Conservation (phyloP, 2,797 vertebrate genomes). For the Bradypodion pumilum region DNA sequence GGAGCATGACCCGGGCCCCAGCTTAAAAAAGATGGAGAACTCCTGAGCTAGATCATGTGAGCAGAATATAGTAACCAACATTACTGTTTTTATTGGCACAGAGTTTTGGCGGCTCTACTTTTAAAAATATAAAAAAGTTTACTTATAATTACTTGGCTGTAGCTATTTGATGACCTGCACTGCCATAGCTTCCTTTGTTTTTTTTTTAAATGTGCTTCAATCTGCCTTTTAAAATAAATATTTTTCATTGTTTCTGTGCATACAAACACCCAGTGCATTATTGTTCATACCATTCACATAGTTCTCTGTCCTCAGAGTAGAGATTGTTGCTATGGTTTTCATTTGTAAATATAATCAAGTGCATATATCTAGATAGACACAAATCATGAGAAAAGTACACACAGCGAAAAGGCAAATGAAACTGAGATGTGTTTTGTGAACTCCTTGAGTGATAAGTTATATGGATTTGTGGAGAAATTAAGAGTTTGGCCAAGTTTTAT, state of each 20-base stretch:
- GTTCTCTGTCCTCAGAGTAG: constrained; percentile 1
- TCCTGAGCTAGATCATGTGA: no score
- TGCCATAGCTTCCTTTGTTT: neutral
- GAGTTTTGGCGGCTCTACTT: no score
- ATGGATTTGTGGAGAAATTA: neutral
- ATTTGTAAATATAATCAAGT: neutral
- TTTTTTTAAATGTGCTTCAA: neutral
- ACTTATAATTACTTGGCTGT: neutral
- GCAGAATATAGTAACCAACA: neutral
- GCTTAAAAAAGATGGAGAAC: no score
- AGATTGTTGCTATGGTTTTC: constrained; percentile 8
- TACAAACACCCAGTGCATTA: neutral
- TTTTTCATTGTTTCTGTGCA: constrained; percentile 46
- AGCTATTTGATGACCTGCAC: neutral
- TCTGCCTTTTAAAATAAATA: neutral
- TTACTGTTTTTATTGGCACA: neutral
- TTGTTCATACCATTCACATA: neutral
- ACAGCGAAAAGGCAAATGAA: neutral
- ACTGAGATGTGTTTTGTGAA: neutral
- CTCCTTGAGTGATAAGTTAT: neutral
- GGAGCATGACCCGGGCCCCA: no score
- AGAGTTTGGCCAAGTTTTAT: neutral
- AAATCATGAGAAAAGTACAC: neutral
- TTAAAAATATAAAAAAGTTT: neutral
- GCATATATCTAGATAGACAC: neutral